A percentile compares a stretch with the other conserved stretches of the same genome.
Evolutionary conservation across 2,797 vertebrate genomes (phyloP).

Genomic region (Takifugu ocellatus): DNA sequence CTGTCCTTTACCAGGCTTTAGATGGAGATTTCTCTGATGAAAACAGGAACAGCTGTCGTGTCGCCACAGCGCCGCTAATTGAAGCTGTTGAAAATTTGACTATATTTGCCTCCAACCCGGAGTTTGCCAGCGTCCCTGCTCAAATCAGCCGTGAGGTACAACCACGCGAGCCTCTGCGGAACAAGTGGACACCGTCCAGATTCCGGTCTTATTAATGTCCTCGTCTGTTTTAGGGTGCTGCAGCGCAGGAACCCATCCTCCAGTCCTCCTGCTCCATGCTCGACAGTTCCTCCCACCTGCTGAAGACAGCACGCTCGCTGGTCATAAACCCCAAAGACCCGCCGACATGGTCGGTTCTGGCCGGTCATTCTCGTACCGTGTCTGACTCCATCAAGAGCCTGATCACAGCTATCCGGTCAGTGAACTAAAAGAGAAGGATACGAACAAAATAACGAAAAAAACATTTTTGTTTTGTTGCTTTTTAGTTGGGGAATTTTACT

Average conservation of each 20-base stretch:
- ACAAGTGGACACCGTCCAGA: background rate
- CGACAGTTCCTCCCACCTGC: conserved; percentile 90
- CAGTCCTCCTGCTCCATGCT: conserved; percentile 92
- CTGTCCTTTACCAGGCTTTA: conserved; percentile 77
- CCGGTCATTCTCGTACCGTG: conserved; percentile 94
- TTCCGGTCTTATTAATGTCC: background rate
- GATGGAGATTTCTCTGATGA: conserved; percentile 98
- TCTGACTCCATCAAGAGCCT: conserved; percentile 98
- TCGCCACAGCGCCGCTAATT: conserved; percentile 89
- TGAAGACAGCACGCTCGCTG: conserved; percentile 91
- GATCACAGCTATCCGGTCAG: conserved; percentile 95
- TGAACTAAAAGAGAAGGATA: background rate
- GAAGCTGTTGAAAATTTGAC: conserved; percentile 97
- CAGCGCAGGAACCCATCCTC: conserved; percentile 92
- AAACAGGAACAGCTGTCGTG: conserved; percentile 89
- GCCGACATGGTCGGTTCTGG: conserved; percentile 93
- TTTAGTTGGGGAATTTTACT: background rate
- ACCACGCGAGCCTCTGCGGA: background rate
- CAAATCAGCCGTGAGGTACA: conserved; percentile 92
- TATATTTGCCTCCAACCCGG: conserved; percentile 93
- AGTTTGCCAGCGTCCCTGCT: conserved; percentile 95
- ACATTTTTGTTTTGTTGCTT: background rate
- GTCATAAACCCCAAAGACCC: conserved; percentile 98
- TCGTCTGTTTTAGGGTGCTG: conserved; percentile 77
- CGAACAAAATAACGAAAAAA: too few relatives aligned